These are phyloP conservation scores for Pongo pygmaeus DNA, from an alignment of 2,113 vertebrate species.

Conservation along the genomic window DNA sequence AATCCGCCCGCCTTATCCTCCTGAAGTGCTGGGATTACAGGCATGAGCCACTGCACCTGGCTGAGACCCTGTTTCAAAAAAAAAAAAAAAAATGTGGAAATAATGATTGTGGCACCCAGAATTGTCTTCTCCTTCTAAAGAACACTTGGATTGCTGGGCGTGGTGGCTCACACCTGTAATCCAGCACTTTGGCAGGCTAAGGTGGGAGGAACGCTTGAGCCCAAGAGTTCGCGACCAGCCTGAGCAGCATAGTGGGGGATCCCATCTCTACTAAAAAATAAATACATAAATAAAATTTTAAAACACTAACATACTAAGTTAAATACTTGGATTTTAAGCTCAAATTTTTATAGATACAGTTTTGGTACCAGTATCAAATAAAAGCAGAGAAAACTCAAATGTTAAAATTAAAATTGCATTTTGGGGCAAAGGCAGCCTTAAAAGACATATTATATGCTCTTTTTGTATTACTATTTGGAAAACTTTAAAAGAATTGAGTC, in stretches of 20 bases:
- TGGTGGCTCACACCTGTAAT: no score
- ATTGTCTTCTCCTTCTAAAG: not conserved
- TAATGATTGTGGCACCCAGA: constrained; percentile 8
- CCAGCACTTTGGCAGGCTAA: no score
- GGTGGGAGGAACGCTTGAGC: no score
- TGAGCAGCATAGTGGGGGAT: no score
- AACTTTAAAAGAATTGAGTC: not conserved
- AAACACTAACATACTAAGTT: not conserved
- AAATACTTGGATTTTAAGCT: constrained; percentile 18
- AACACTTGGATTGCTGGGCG: no score
- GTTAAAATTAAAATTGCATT: constrained; percentile 38
- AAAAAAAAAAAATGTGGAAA: not conserved
- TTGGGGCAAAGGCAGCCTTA: not conserved
- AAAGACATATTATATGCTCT: not conserved
- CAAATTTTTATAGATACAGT: not conserved
- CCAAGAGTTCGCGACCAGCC: no score
- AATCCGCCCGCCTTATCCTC: no score
- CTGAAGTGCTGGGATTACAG: no score
- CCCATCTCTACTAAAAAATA: no score
- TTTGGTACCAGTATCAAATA: not conserved
- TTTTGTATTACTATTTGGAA: constrained; percentile 10
- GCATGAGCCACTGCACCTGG: no score
- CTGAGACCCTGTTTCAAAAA: no score
- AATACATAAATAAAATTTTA: no score
- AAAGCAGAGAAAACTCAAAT: constrained; percentile 22